Percentiles rank a stretch among this genome's conserved stretches.
Evolutionary conservation across 2,888 invertebrate genomes (phyloP).

Genomic region (Xylota segnis): DNA sequence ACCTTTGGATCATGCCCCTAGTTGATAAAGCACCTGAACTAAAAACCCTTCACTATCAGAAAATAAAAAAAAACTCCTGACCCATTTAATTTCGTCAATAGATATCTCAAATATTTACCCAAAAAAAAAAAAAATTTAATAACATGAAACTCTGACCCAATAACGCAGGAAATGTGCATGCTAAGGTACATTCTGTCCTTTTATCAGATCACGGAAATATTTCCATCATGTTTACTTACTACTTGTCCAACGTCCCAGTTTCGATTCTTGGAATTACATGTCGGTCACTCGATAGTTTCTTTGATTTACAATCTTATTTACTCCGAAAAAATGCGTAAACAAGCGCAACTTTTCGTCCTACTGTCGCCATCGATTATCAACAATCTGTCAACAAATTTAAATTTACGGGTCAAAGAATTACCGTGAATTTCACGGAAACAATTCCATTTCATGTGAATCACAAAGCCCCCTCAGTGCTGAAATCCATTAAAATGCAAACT

Average conservation of each 20-base stretch:
- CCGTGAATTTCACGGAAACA: not conserved
- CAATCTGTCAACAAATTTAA: not conserved
- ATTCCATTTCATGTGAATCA: not conserved
- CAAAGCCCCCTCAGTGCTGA: not conserved
- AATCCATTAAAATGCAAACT: not conserved
- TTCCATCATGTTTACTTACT: slow-evolving; percentile 1
- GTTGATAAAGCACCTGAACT: not conserved
- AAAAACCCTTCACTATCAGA: not conserved
- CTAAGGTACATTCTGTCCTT: slow-evolving; percentile 6
- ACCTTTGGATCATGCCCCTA: not conserved
- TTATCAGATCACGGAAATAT: slow-evolving; percentile 3
- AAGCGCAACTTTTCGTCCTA: not conserved
- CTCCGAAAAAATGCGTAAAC: slow-evolving; percentile 14
- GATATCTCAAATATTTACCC: slow-evolving; percentile 16
- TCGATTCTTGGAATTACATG: slow-evolving; percentile 40
- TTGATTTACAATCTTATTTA: slow-evolving; percentile 47
- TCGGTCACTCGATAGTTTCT: slow-evolving; percentile 29
- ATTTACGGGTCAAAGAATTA: not conserved
- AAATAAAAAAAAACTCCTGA: not conserved
- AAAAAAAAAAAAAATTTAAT: not conserved
- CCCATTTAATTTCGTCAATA: not conserved
- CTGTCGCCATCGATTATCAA: not conserved
- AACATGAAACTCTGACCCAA: not conserved
- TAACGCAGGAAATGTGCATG: not conserved
- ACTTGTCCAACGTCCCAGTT: slow-evolving; percentile 37